phyloP scores from a whole-genome alignment of 2,797 vertebrate species.

The Melanotaenia trifasciata region DNA sequence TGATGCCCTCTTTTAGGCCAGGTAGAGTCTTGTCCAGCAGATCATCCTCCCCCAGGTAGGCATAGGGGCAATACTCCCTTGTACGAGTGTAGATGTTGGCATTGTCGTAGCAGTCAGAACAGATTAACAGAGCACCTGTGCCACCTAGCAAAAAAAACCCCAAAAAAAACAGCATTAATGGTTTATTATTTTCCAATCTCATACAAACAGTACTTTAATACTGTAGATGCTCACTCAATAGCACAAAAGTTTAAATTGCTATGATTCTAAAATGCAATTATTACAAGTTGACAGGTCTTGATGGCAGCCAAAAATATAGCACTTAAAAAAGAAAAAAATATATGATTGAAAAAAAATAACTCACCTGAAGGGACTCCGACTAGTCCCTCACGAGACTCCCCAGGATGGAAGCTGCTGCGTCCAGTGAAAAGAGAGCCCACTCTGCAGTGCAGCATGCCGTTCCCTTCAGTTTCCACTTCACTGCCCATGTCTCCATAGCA shows the following conservation, averaged over 20 bases:
- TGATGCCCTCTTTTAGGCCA: conserved; percentile 76
- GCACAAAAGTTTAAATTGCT: too few relatives aligned
- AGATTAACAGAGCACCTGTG: conserved; percentile 88
- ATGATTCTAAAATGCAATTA: too few relatives aligned
- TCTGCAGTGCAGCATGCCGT: conserved; percentile 76
- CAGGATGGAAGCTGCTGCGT: conserved; percentile 81
- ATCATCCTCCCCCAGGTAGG: conserved; percentile 90
- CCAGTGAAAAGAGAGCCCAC: conserved; percentile 83
- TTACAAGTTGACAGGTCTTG: not conserved
- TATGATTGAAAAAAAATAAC: conserved; percentile 7
- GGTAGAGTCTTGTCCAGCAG: conserved; percentile 84
- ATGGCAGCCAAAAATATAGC: not conserved
- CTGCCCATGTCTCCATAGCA: conserved; percentile 84
- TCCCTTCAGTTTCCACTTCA: conserved; percentile 83
- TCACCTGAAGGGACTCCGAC: conserved; percentile 76
- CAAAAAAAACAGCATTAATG: not conserved
- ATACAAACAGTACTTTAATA: too few relatives aligned
- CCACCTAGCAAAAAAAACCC: conserved; percentile 62
- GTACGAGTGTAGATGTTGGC: conserved; percentile 95
- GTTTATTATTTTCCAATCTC: not conserved
- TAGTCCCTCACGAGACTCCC: conserved; percentile 78
- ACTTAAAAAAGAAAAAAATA: not conserved
- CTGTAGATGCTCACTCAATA: not conserved
- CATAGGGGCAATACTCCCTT: conserved; percentile 93
- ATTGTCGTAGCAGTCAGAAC: conserved; percentile 97